Evolutionary conservation across 2,888 invertebrate genomes (phyloP), one percentile per base, ranked within the genome.

Genomic region (Brachyopa scutellaris): DNA sequence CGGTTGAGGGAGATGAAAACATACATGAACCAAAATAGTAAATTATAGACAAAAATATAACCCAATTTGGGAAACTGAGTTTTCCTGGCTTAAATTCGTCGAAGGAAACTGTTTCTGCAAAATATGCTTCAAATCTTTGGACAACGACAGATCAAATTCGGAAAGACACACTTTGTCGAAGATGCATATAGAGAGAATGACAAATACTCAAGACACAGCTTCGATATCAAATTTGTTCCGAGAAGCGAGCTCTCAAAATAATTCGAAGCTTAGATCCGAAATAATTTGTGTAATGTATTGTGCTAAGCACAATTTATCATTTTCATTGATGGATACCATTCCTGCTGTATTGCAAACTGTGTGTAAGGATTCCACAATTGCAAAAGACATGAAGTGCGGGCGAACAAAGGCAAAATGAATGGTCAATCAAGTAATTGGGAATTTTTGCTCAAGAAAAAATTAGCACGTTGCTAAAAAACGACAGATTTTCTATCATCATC

Each of bases 241-340:
- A 11, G 29, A 29, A 11, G 13, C 11, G 13, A 26, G 15, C 26
- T 9, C 9, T 17, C 15, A 9, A 15, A 26, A 23, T n/a, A 47
- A 7, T 47, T 26, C 8, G n/a, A 47, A 26, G n/a, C 13, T 45
- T 21, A 45, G 8, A 45, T 8, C 29, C 4, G 49, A 26, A 26
- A 11, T 29, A 13, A 49, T 6, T 11, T 49, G 49, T 49, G 31
- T 33, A n/a, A 53, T 53, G 51, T 53, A 31, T 17, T 53, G 51
- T 17, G 17, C n/a, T 13, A 26, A 8, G 21, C 55, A 36, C 21
- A 36, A 33, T 36, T 55, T 55, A 21, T 21, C 36, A 11, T 31
- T 51, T 31, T 11, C 3, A 17, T 17, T 51, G 9, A 51, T 51
- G 51, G 17, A 51, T 31, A 6, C 51, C 8, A 3, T 53, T n/a